A percentile compares a stretch with the other conserved stretches of the same genome.
Conservation (phyloP, 2,888 invertebrate species). For the Ctena decussata region DNA sequence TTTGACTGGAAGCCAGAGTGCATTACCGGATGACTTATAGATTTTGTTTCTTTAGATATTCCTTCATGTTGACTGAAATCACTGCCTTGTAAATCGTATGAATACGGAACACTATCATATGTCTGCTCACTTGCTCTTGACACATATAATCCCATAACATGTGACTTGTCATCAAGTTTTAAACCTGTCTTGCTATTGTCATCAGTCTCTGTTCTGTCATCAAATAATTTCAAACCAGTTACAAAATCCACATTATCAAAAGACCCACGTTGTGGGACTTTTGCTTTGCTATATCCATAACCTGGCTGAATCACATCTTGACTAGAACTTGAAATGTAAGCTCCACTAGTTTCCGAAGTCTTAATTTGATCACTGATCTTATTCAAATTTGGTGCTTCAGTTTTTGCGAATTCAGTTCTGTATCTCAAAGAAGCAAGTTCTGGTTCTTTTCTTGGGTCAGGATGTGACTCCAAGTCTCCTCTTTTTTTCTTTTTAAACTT, state of each 20-base stretch:
- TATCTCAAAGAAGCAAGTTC: slow-evolving; percentile 46
- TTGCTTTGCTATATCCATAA: background rate
- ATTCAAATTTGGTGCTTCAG: slow-evolving; percentile 45
- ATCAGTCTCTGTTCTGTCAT: background rate
- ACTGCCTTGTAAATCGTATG: background rate
- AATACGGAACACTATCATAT: background rate
- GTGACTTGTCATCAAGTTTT: background rate
- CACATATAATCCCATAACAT: background rate
- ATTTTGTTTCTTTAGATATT: slow-evolving; percentile 29
- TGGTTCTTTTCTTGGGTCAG: background rate
- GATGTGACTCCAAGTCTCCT: background rate
- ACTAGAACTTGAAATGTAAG: background rate
- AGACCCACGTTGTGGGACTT: background rate
- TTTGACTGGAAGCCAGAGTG: slow-evolving; percentile 38
- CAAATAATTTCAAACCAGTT: background rate
- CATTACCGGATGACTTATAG: slow-evolving; percentile 58
- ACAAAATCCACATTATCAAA: background rate
- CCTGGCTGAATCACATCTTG: background rate
- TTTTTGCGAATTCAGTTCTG: slow-evolving; percentile 15
- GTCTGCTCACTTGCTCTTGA: background rate
- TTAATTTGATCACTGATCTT: slow-evolving; percentile 22
- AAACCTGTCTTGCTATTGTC: background rate
- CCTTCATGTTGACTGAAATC: background rate
- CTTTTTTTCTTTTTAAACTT: background rate
- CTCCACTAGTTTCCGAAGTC: slow-evolving; percentile 16